Evolutionary conservation across 30 jellyfish, hydroid and myxozoan species (phyloP).

Genomic region (Hydra vulgaris): DNA sequence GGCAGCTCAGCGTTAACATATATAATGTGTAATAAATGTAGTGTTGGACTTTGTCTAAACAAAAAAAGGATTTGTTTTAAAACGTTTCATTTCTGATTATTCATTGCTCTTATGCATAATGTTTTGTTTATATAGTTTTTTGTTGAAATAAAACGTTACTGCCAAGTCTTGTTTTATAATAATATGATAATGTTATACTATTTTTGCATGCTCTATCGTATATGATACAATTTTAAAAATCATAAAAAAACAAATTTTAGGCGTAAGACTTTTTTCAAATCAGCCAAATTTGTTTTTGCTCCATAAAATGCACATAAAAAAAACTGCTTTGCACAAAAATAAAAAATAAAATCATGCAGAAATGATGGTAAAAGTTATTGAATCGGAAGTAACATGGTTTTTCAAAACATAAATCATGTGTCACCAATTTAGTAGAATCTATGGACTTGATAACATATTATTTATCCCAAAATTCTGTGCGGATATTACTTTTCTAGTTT

Average conservation of each 20-base stretch:
- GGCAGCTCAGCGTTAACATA: background rate
- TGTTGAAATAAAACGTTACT: too few species aligned
- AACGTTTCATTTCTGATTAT: too few species aligned
- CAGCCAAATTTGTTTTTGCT: background rate
- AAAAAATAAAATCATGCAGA: background rate
- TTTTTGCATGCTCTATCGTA: background rate
- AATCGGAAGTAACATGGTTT: too few species aligned
- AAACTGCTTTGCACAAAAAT: background rate
- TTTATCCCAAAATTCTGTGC: too few species aligned
- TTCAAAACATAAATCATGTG: too few species aligned
- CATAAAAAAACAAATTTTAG: background rate
- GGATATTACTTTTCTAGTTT: too few species aligned
- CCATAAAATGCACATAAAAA: background rate
- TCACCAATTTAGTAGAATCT: too few species aligned
- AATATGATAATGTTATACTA: background rate
- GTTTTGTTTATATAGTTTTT: too few species aligned
- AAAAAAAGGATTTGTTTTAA: background rate
- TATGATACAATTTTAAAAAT: background rate
- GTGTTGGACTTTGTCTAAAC: background rate
- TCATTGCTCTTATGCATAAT: too few species aligned
- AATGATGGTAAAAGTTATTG: background rate
- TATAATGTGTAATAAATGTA: background rate
- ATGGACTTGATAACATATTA: too few species aligned
- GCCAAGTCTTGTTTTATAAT: too few species aligned
- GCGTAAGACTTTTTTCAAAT: background rate